Base-by-base conservation (phyloP, 2,888 invertebrate species). In the Rapana venosa region DNA sequence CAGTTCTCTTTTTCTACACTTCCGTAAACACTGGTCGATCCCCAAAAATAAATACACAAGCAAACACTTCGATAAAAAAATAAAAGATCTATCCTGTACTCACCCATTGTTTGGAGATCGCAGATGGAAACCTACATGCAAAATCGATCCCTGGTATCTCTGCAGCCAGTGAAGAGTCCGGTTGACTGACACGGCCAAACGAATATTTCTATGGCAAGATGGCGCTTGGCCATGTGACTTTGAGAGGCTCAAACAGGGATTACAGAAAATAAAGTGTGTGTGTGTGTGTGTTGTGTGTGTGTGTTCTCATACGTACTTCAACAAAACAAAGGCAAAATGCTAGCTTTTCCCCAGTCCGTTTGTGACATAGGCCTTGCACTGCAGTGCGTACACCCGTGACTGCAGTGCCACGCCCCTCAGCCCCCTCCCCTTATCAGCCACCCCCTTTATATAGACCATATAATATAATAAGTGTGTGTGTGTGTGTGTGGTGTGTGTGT, bases 141-240 rank as follows among this genome's bases (percentile, higher is more conserved):
- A 66, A 89, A 85, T 17, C 26, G 85, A 84, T 35, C 85, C 47
- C 32, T 30, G 35, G 61, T 20, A 30, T n/a, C 84, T 30, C 35
- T 66, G 8, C 30, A 74, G 70, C 61, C 56, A 61, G 35, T 74
- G n/a, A 36, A n/a, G 36, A 32, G 47, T 83, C 30, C 81, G 47
- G 56, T 56, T 81, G 22, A 74, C 70, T 85, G 84, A 85, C 89
- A 85, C 36, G 85, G 32, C 36, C 56, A 89, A 84, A 85, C 81
- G 81, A 84, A 74, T 70, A 89, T 74, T 89, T 84, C 85, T 85
- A 36, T 30, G 84, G 35, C 85, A 89, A 89, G 85, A 89, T 89
- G 89, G 89, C 89, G 84, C 70, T 47, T 20, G 85, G 70, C 83
- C 89, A 89, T 89, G 89, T 89, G 89, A 89, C 89, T 56, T 20